A percentile compares a stretch with the other conserved stretches of the same genome.
Conservation (phyloP, 1,140 invertebrate genomes). For the Probaryconus sp. region DNA sequence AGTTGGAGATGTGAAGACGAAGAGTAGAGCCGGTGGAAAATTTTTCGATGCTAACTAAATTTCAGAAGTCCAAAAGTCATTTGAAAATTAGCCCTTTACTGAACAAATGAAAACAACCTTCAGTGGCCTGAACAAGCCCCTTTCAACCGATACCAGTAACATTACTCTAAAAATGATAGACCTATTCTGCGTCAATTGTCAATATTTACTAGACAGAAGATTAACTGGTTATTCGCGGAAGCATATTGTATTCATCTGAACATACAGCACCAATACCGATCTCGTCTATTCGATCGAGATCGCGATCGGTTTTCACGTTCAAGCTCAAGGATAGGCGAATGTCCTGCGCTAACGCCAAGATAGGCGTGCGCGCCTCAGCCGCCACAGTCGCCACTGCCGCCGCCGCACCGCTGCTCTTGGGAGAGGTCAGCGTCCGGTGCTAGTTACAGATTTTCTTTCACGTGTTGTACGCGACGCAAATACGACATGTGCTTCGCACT, state of each 20-base stretch:
- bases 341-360: constrained; percentile 51
- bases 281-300: constrained; percentile 56
- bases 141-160: no score
- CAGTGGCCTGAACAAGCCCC: no score
- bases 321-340: constrained; percentile 69
- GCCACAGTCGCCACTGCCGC: constrained; percentile 30
- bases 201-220: no score
- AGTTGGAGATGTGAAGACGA: constrained; percentile 7
- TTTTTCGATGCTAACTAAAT: no score
- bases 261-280: constrained; percentile 20
- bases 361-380: constrained; percentile 47
- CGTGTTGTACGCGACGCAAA: constrained; percentile 32
- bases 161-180: no score
- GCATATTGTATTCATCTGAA: constrained; percentile 37
- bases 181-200: no score
- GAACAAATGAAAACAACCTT: no score
- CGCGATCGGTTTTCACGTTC: constrained; percentile 64
- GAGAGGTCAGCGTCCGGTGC: constrained; percentile 56
- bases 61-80: no score
- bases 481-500: constrained; percentile 12
- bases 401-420: constrained; percentile 22
- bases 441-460: constrained; percentile 48
- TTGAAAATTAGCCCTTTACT: no score
- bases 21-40: constrained; percentile 41
- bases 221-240: constrained; percentile 25